phyloP scores from a whole-genome alignment of 2,113 vertebrate genomes.

The Zapus hudsonius region DNA sequence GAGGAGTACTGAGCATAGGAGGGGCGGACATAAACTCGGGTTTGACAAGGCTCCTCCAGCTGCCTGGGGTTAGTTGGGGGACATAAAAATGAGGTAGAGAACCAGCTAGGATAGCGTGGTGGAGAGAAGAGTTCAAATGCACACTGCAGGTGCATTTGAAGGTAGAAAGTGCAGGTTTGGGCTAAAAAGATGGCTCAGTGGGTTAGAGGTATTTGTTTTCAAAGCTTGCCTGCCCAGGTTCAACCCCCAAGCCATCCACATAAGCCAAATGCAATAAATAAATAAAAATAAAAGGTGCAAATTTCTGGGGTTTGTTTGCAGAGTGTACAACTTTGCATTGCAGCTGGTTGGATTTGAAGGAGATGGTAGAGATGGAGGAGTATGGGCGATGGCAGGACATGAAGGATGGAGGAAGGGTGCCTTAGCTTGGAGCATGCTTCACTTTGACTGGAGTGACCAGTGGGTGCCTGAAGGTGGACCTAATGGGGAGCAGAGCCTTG shows the following conservation, averaged over 20 bases:
- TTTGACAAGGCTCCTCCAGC: not conserved
- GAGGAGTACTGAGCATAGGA: not conserved
- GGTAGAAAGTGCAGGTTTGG: not conserved
- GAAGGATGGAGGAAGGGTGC: not conserved
- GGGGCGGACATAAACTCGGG: not conserved
- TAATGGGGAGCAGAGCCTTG: not conserved
- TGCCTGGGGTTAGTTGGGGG: not conserved
- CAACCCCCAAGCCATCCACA: too few relatives aligned
- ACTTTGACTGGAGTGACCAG: not conserved
- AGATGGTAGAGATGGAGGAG: not conserved
- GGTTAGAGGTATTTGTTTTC: too few relatives aligned
- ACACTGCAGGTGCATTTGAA: not conserved
- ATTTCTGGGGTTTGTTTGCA: too few relatives aligned
- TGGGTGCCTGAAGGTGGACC: not conserved
- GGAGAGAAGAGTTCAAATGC: not conserved
- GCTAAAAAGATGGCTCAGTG: too few relatives aligned
- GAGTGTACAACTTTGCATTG: not conserved
- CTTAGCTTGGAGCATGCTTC: not conserved
- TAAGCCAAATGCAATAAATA: too few relatives aligned
- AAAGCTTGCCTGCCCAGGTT: too few relatives aligned
- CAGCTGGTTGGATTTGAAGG: not conserved
- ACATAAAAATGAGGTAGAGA: not conserved
- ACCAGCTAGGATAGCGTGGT: not conserved
- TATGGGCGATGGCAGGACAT: not conserved
- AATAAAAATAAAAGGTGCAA: too few relatives aligned